Evolutionary conservation across 2,797 vertebrate species (phyloP).

Genomic region (Antrozous pallidus): DNA sequence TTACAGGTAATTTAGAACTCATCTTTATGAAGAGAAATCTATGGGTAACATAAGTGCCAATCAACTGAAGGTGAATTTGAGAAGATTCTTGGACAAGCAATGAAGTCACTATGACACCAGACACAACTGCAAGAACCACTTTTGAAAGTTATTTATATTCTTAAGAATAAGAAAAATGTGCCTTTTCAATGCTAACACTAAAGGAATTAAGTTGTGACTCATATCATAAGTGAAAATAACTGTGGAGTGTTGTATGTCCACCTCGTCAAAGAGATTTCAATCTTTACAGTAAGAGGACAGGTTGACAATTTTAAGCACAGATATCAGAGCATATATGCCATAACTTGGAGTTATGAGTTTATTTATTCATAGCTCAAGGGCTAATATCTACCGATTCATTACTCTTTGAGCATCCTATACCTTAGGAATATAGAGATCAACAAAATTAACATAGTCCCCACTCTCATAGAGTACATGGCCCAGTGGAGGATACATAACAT

Average conservation of each 20-base stretch:
- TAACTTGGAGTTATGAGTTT: neutral
- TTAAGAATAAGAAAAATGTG: neutral
- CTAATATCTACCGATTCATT: neutral
- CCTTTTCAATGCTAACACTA: neutral
- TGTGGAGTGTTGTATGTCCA: fast-evolving
- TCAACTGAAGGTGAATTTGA: neutral
- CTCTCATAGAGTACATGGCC: neutral
- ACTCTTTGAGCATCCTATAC: neutral
- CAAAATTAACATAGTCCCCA: neutral
- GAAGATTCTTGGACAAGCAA: neutral
- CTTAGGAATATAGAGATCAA: neutral
- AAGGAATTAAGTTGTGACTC: neutral
- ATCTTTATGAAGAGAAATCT: neutral
- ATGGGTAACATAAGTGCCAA: neutral
- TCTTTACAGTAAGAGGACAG: neutral
- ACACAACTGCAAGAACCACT: neutral
- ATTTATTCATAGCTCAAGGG: neutral
- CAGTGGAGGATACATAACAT: neutral
- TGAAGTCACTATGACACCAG: neutral
- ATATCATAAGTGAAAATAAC: neutral
- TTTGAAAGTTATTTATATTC: neutral
- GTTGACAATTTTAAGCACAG: neutral
- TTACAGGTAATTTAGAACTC: neutral
- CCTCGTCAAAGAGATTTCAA: neutral
- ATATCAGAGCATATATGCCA: neutral